These are phyloP conservation scores for Stenoptilia bipunctidactyla DNA, from an alignment of 2,888 invertebrate species.

Conservation along the genomic window DNA sequence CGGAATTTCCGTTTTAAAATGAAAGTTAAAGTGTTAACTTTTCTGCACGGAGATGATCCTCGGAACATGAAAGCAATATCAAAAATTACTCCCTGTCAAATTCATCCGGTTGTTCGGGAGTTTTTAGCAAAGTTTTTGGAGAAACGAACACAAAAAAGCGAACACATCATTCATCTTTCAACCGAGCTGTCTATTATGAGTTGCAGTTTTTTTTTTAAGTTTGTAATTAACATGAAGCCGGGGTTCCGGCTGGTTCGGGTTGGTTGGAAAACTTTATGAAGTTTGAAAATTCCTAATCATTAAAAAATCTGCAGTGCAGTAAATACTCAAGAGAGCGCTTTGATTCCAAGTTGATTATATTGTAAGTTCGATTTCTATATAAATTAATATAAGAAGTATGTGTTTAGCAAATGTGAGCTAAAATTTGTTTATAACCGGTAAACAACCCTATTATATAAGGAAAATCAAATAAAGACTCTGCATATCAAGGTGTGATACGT, in stretches of 20 bases:
- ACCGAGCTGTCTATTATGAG: conserved; percentile 64
- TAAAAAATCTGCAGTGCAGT: conserved; percentile 29
- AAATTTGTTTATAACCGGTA: no score
- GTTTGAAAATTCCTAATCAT: conserved; percentile 34
- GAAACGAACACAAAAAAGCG: conserved; percentile 29
- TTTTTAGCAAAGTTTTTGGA: conserved; percentile 28
- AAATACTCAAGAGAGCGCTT: no score
- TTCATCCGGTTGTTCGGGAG: conserved; percentile 16
- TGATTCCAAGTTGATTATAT: no score
- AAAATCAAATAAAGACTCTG: no score
- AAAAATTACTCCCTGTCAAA: conserved; percentile 31
- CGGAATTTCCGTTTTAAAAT: background rate
- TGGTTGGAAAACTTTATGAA: conserved; percentile 46
- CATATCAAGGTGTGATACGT: no score
- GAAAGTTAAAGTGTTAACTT: background rate
- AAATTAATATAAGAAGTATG: no score
- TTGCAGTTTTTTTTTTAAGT: conserved; percentile 61
- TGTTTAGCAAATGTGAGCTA: no score
- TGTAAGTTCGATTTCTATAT: no score
- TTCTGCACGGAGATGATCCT: no score
- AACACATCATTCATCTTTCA: conserved; percentile 67
- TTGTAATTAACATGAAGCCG: conserved; percentile 61
- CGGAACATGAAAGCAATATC: conserved; percentile 24
- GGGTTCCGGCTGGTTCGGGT: conserved; percentile 45
- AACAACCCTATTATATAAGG: no score